These are phyloP conservation scores for Tragelaphus buxtoni DNA, from an alignment of 2,113 vertebrate genomes.

Conservation along the genomic window DNA sequence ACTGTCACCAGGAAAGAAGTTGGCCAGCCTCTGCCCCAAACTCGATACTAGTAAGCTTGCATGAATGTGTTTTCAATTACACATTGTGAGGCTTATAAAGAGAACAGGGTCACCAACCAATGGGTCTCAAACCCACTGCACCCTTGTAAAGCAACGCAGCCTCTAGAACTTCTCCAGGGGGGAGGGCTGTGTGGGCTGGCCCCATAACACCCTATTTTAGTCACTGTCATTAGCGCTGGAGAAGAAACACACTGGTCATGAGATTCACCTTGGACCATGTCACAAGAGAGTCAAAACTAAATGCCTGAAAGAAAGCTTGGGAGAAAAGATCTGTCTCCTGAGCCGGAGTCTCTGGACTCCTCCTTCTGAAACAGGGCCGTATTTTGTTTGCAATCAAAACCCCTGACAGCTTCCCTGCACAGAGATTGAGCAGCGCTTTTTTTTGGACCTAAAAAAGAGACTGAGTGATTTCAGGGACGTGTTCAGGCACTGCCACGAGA, in stretches of 20 bases:
- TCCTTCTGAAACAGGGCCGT: background rate
- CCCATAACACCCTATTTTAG: constrained; percentile 25
- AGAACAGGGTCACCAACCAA: background rate
- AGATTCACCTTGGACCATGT: background rate
- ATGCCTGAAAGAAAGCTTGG: background rate
- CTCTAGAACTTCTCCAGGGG: background rate
- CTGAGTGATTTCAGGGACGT: background rate
- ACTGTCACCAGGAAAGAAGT: background rate
- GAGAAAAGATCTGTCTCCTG: background rate
- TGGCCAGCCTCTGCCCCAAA: background rate
- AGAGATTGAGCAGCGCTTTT: background rate
- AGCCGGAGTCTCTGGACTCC: background rate
- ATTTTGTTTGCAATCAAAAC: background rate
- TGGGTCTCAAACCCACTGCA: background rate
- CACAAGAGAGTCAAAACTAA: background rate
- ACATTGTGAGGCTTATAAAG: background rate
- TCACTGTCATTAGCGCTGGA: constrained; percentile 9
- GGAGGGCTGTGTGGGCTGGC: background rate
- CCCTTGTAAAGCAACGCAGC: background rate
- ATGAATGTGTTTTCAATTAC: background rate
- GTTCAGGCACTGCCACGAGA: background rate
- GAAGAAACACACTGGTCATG: background rate
- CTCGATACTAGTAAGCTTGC: background rate
- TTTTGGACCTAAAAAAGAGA: background rate
- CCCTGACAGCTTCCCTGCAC: background rate